Evolutionary conservation across 1,140 invertebrate genomes (phyloP), one percentile per base, ranked within the genome.

Genomic region (Platyura marginata): DNA sequence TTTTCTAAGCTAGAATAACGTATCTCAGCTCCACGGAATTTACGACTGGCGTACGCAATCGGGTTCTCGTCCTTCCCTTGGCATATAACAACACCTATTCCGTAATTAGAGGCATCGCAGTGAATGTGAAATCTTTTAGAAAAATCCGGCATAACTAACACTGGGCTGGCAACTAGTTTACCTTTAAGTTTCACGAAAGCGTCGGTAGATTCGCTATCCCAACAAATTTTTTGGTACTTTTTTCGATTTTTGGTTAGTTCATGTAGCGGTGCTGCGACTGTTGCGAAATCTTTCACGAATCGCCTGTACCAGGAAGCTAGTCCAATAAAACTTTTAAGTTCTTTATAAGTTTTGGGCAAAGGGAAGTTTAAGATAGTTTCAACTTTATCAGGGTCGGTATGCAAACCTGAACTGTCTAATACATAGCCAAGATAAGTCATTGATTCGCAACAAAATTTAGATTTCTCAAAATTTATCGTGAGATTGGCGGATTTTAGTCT

Each of bases 381-480:
- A 6, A 51, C 40, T 25, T 47, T 42, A 15, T 41, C 36, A 1
- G 23, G 39, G 22, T 51, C 48, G 3, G 41, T 42, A n/a, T 23
- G 33, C 9, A 49, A 40, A 2, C 20, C 37, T 15, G 29, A 41
- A 16, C 39, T 10, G 10, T 46, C 50, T 25, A 51, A 44, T 19
- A 51, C 40, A 23, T 42, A 44, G 3, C 47, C 48, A 10, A 49
- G 22, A 44, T 47, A 48, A 20, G 50, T 46, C 6, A 67, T 38
- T 32, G 56, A 44, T 10, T 34, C 44, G 20, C 50, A 41, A 21
- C 49, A 56, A 46, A 69, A 68, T 33, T 59, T 42, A 37, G 52
- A 60, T 51, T 67, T 67, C 36, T 50, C 43, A 3, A 61, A 45
- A 33, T 64, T 69, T 2, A 69, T 49, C 21, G 63, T 67, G 2